These are phyloP conservation scores for Eumaeus atala DNA, from an alignment of 1,140 invertebrate species.

Conservation along the genomic window DNA sequence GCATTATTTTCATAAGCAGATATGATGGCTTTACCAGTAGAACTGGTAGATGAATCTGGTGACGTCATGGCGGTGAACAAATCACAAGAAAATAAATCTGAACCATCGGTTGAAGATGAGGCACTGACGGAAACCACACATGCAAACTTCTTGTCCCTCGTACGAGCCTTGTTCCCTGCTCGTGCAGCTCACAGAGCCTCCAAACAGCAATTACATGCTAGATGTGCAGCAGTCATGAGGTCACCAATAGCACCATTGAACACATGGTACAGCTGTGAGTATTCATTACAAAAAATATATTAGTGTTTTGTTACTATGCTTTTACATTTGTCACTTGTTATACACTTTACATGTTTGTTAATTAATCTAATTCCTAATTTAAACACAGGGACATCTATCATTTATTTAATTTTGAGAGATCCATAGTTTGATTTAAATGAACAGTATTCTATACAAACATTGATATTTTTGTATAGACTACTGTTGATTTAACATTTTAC, in stretches of 20 bases:
- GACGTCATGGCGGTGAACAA: slow-evolving; percentile 45
- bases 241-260: slow-evolving; percentile 88
- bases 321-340: neutral
- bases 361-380: too few relatives aligned
- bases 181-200: slow-evolving; percentile 88
- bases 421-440: too few relatives aligned
- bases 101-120: slow-evolving; percentile 65
- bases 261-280: slow-evolving; percentile 81
- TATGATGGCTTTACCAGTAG: slow-evolving; percentile 64
- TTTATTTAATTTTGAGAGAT: too few relatives aligned
- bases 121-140: slow-evolving; percentile 80
- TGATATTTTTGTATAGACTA: too few relatives aligned
- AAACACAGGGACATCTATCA: too few relatives aligned
- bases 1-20: slow-evolving; percentile 32
- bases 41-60: slow-evolving; percentile 54
- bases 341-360: too few relatives aligned
- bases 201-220: slow-evolving; percentile 81
- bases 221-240: slow-evolving; percentile 85
- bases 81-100: slow-evolving; percentile 64
- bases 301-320: neutral
- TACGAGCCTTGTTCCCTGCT: slow-evolving; percentile 87
- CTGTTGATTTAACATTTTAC: too few relatives aligned
- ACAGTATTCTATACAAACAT: too few relatives aligned
- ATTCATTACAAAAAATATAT: slow-evolving; percentile 8
- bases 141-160: slow-evolving; percentile 86